Percentiles rank a stretch among this genome's conserved stretches.
Evolutionary conservation across 2,888 invertebrate species (phyloP).

Genomic region (Hirtodrosophila histrioides): DNA sequence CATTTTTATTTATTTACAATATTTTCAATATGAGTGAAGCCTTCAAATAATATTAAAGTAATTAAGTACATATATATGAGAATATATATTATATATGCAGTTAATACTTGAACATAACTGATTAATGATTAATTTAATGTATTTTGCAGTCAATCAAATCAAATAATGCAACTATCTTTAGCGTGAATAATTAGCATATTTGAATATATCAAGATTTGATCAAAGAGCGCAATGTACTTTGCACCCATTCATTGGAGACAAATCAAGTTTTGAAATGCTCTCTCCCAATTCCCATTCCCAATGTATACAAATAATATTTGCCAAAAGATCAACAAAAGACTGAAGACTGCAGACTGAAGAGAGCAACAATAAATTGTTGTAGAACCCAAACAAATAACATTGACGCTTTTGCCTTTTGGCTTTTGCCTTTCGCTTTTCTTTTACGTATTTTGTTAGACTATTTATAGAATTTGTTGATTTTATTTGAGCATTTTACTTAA

Average conservation of each 20-base stretch:
- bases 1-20: too few species aligned
- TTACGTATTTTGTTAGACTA: slow-evolving; percentile 20
- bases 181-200: slow-evolving; percentile 1
- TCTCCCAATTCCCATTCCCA: slow-evolving; percentile 9
- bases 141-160: not conserved
- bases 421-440: slow-evolving; percentile 52
- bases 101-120: too few species aligned
- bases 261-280: slow-evolving; percentile 18
- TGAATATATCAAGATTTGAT: not conserved
- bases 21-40: too few species aligned
- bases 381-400: slow-evolving; percentile 23
- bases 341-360: too few species aligned
- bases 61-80: too few species aligned
- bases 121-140: too few species aligned
- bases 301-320: slow-evolving; percentile 7
- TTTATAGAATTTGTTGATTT: slow-evolving; percentile 39
- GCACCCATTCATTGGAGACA: slow-evolving; percentile 20
- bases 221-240: slow-evolving; percentile 30
- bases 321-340: slow-evolving; percentile 14
- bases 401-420: slow-evolving; percentile 31
- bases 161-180: not conserved
- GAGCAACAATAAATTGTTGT: not conserved
- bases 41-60: too few species aligned
- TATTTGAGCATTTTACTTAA: slow-evolving; percentile 14
- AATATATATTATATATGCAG: too few species aligned